These are phyloP conservation scores for Achatina immaculata DNA, from an alignment of 1,140 invertebrate genomes.

Conservation along the genomic window DNA sequence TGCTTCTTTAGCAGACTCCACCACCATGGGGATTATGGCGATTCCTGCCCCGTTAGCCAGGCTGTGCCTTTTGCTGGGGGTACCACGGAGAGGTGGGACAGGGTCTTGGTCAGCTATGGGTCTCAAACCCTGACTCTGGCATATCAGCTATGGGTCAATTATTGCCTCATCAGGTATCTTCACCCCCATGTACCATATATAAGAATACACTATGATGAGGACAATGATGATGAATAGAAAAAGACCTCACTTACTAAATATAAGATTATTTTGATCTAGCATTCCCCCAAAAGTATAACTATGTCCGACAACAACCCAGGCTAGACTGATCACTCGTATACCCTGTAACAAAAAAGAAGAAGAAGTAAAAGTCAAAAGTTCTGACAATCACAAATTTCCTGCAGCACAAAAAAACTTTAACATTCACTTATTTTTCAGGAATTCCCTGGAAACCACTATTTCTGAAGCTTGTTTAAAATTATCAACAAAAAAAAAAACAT, in stretches of 20 bases:
- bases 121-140: too few species aligned
- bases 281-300: slow-evolving; percentile 15
- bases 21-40: too few species aligned
- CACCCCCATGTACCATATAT: too few species aligned
- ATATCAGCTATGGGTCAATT: too few species aligned
- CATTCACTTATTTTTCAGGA: neutral
- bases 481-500: neutral
- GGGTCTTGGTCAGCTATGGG: too few species aligned
- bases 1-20: too few species aligned
- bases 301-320: slow-evolving; percentile 11
- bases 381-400: neutral
- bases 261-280: slow-evolving; percentile 5
- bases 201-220: too few species aligned
- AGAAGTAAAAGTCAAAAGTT: neutral
- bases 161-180: too few species aligned
- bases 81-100: too few species aligned
- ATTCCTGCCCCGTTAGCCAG: too few species aligned
- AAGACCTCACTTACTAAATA: neutral
- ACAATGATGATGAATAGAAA: too few species aligned
- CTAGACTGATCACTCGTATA: neutral
- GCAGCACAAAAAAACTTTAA: neutral
- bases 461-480: neutral
- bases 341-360: neutral
- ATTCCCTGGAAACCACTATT: neutral
- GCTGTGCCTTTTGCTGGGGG: too few species aligned